These are phyloP conservation scores for Micrasema minimum DNA, from an alignment of 1,140 invertebrate species.

Conservation along the genomic window DNA sequence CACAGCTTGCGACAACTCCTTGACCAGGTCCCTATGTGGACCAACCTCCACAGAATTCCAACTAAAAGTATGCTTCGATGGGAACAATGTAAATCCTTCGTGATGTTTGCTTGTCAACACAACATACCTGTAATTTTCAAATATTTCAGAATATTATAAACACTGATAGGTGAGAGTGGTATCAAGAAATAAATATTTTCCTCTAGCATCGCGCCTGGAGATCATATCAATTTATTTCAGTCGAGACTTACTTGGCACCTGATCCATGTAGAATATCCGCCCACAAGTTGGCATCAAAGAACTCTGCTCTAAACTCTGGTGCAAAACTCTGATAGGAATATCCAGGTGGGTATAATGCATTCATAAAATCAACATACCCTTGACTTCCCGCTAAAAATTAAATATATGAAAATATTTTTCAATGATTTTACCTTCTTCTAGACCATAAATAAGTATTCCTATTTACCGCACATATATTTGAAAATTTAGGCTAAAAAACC, in stretches of 20 bases:
- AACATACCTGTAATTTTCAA: conserved; percentile 74
- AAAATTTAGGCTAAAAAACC: not conserved
- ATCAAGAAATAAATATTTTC: too few species aligned
- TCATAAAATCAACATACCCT: conserved; percentile 72
- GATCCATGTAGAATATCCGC: conserved; percentile 78
- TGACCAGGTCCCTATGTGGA: conserved; percentile 83
- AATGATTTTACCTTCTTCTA: too few species aligned
- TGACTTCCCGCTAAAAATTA: not conserved
- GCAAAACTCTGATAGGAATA: conserved; percentile 91
- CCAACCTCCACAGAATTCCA: conserved; percentile 93
- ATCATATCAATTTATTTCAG: too few species aligned
- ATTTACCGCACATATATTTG: too few species aligned
- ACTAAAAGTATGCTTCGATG: conserved; percentile 85
- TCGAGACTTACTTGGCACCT: conserved; percentile 76
- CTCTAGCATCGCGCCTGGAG: too few species aligned
- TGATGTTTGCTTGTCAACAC: conserved; percentile 95
- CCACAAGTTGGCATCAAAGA: conserved; percentile 83
- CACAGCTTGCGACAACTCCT: conserved; percentile 79
- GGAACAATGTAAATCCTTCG: conserved; percentile 92
- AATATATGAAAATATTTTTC: too few species aligned
- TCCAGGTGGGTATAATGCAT: conserved; percentile 79
- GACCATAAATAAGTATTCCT: too few species aligned
- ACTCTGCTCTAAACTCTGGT: conserved; percentile 81
- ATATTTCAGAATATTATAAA: too few species aligned
- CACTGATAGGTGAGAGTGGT: too few species aligned